Evolutionary conservation across 2,797 vertebrate genomes (phyloP), one percentile per base, ranked within the genome.

Genomic region (Chloroceryle inda): DNA sequence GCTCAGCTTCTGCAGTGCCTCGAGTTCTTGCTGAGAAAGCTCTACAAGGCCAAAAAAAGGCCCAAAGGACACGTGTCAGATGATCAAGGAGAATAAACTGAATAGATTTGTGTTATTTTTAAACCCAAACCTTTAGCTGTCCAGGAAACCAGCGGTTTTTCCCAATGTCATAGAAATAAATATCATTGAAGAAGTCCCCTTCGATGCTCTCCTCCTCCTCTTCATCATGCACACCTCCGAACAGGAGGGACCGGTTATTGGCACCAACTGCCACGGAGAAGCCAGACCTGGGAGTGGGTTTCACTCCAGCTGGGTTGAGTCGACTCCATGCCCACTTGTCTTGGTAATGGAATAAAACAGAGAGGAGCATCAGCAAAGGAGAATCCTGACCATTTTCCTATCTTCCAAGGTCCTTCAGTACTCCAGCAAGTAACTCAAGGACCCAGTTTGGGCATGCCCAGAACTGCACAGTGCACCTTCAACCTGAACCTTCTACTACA

Each of bases 201-300:
- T 99, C 98, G 6, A 99, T 97, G 13, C 97, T 98, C 96, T 99
- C 99, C 33, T 99, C 99, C 29, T 99, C 99, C 45, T 99, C 99
- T 81, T 99, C 99, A 2, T 99, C 99, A 26, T 99, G 98, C 56
- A 99, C 99, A 0, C 99, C 99, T 2, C 99, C 99, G 1, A 99
- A 99, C 5, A 99, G 98, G 23, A 99, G 93, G 2, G 97, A 98
- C 27, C 99, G 98, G 10, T 98, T 98, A 13, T 95, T 98, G 1
- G 98, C 98, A 11, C 98, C 98, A 42, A 98, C 23, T 0, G 98
- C 98, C 97, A 98, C 75, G 0, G 99, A 98, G 85, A 99, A 99
- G 7, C 99, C 99, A 0, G 99, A 99, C 42, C 99, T 98, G 7
- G 99, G 98, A 0, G 98, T 97, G 8, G 99, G 99, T 91, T 98